phyloP scores from a whole-genome alignment of 2,797 vertebrate genomes.

The Chelmon rostratus region DNA sequence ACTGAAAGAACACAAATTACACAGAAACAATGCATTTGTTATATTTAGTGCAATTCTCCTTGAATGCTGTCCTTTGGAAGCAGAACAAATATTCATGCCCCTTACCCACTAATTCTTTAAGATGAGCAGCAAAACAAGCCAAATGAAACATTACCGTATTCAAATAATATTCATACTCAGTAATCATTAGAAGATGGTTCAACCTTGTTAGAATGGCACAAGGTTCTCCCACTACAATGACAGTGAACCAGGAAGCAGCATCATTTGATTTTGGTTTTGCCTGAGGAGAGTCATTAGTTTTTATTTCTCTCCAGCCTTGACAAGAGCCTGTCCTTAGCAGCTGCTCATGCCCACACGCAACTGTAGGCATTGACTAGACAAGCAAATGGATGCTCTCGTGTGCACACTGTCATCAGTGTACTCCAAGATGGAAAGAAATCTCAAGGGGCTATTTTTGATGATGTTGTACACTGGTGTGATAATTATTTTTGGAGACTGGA shows the following conservation, averaged over 20 bases:
- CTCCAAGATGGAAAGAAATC: too few species aligned
- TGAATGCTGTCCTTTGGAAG: background rate
- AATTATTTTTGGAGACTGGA: too few species aligned
- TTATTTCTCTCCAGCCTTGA: background rate
- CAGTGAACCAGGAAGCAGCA: background rate
- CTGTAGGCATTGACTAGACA: too few species aligned
- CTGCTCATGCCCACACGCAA: too few species aligned
- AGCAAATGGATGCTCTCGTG: too few species aligned
- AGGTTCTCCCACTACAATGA: background rate
- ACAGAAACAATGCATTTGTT: background rate
- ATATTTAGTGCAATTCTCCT: background rate
- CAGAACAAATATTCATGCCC: too few species aligned
- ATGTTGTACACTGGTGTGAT: too few species aligned
- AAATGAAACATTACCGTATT: background rate
- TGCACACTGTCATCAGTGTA: too few species aligned
- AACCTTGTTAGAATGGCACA: background rate
- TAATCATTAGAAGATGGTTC: background rate
- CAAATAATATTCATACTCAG: background rate
- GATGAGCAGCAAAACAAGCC: too few species aligned
- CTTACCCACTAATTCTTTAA: too few species aligned
- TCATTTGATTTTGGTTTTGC: background rate
- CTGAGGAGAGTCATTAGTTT: background rate
- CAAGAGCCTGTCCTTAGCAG: background rate
- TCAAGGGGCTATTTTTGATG: too few species aligned
- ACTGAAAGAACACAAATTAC: constrained; percentile 58